Evolutionary conservation across 1,140 invertebrate species (phyloP), one percentile per base, ranked within the genome.

Genomic region (Papilio helenus): DNA sequence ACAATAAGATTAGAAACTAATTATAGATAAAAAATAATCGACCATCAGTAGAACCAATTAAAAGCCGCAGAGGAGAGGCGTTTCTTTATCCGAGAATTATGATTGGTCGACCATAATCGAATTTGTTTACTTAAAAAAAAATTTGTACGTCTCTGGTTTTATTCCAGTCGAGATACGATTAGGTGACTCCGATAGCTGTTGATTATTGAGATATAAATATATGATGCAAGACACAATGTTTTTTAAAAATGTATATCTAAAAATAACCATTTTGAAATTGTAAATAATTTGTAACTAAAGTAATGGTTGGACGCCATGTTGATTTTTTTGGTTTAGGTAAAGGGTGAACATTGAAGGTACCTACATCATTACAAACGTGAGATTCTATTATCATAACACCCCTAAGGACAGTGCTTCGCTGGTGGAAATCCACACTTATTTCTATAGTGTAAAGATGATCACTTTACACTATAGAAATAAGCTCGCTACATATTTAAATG

Each of bases 101-200:
- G n/a, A 74, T 74, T 74, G 44, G 72, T 49, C n/a, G 20, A 14
- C 49, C 44, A 44, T 9, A 74, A 74, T 46, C 71, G 18, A 72
- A 42, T 42, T 74, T 74, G 42, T 74, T 74, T 74, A 49, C 10
- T 74, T 51, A 14, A 3, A 73, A 73, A 74, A 72, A 20, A 9
- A 16, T n/a, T 23, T 23, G 10, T 74, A 14, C 18, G 20, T 49
- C 20, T 74, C n/a, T 39, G 42, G 39, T 74, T 49, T 49, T 74
- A 74, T 74, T 74, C 72, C 72, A 74, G 72, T n/a, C 72, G 46
- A 20, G 23, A 74, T 26, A 74, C 4, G 44, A 74, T 74, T 74
- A 73, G n/a, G 34, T 34, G 26, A 42, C 10, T n/a, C 34, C 8
- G 39, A 72, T 42, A 72, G n/a, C 29, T 20, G 61, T 72, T 39